phyloP scores from a whole-genome alignment of 1,140 invertebrate genomes.

The Helicoverpa zea region DNA sequence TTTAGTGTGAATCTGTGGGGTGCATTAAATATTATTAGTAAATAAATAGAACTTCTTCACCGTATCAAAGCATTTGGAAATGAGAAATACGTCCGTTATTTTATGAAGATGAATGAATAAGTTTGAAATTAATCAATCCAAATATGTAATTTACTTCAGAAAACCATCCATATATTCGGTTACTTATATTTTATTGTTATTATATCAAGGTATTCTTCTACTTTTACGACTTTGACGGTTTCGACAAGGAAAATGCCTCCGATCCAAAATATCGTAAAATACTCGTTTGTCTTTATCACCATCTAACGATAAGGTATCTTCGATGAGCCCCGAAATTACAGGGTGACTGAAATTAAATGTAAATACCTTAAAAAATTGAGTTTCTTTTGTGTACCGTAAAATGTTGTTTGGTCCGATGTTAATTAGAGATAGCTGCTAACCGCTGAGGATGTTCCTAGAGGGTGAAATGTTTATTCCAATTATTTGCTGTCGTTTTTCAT shows the following conservation, averaged over 20 bases:
- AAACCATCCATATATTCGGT: too few species aligned
- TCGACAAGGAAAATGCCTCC: not conserved
- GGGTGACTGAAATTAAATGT: conserved; percentile 54
- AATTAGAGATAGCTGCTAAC: conserved; percentile 45
- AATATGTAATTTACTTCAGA: too few species aligned
- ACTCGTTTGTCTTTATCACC: conserved; percentile 6
- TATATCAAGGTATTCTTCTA: too few species aligned
- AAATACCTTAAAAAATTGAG: conserved; percentile 56
- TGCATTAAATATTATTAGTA: conserved; percentile 30
- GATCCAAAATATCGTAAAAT: not conserved
- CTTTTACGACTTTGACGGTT: not conserved
- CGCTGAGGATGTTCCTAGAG: conserved; percentile 10
- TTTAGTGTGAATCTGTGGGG: conserved; percentile 6
- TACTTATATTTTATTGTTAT: too few species aligned
- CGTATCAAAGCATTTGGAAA: not conserved
- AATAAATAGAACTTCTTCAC: not conserved
- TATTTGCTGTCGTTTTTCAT: conserved; percentile 32
- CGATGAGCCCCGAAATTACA: conserved; percentile 23
- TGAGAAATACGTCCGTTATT: too few species aligned
- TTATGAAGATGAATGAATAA: not conserved
- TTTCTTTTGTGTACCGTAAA: conserved; percentile 23
- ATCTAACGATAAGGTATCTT: conserved; percentile 40
- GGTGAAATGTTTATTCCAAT: conserved; percentile 24
- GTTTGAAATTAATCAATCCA: too few species aligned
- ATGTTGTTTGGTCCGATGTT: conserved; percentile 39